Conservation (phyloP, 2,113 vertebrate species). For the Strix aluco region DNA sequence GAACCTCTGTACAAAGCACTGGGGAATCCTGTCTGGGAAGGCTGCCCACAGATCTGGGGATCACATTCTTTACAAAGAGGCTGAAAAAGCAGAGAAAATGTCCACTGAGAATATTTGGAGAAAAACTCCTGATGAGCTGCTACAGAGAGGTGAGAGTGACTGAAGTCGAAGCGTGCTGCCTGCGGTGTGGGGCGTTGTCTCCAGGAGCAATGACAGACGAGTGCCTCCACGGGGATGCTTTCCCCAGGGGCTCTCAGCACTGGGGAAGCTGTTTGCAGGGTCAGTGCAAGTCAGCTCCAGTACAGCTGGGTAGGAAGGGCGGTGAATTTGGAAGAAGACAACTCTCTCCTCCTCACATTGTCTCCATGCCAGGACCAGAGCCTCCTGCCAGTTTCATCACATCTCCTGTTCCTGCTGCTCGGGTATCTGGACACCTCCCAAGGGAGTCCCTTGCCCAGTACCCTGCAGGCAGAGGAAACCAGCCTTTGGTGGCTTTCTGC, state of each 20-base stretch:
- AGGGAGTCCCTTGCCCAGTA: too few species aligned
- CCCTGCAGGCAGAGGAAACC: not conserved
- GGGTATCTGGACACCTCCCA: accelerated
- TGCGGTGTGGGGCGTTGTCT: accelerated
- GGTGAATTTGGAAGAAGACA: not conserved
- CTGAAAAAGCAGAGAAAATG: not conserved
- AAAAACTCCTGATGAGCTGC: not conserved
- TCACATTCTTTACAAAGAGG: not conserved
- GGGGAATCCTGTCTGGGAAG: not conserved
- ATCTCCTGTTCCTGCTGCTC: not conserved
- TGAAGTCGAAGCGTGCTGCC: accelerated
- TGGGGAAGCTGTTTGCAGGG: not conserved
- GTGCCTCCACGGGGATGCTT: accelerated
- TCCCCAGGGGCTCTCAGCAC: not conserved
- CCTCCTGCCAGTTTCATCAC: not conserved
- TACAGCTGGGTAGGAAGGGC: not conserved
- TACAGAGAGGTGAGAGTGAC: not conserved
- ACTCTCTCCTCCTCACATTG: accelerated
- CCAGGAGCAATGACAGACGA: not conserved
- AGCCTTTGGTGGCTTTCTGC: not conserved
- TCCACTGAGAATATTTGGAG: not conserved
- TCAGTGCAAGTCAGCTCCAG: not conserved
- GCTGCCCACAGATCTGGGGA: not conserved
- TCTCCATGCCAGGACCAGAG: not conserved
- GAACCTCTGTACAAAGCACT: not conserved